phyloP scores from a whole-genome alignment of 2,888 invertebrate species.

The Venusia cambrica region DNA sequence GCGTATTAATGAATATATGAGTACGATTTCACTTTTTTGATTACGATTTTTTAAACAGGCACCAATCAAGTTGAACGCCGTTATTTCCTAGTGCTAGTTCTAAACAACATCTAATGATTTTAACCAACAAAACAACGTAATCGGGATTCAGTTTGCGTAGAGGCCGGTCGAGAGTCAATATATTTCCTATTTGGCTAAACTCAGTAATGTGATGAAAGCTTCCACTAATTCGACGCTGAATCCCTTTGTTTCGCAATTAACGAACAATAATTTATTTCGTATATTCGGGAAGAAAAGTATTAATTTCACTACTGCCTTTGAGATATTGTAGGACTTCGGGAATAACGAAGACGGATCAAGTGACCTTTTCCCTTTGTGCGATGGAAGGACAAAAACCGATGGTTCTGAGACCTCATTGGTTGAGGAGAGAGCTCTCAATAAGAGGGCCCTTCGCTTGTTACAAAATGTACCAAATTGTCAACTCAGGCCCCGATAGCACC shows the following conservation, averaged over 20 bases:
- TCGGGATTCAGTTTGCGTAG: slow-evolving; percentile 10
- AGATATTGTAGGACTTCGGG: slow-evolving; percentile 25
- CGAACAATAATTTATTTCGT: slow-evolving; percentile 30
- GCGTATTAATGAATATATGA: too few species aligned
- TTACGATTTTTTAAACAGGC: too few species aligned
- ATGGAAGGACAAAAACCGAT: slow-evolving; percentile 53
- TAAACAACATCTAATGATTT: too few species aligned
- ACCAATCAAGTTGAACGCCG: too few species aligned
- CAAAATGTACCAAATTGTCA: slow-evolving; percentile 71
- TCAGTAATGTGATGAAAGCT: slow-evolving; percentile 38
- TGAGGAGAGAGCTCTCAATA: slow-evolving; percentile 40
- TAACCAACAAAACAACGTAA: slow-evolving; percentile 1
- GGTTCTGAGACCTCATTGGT: slow-evolving; percentile 54
- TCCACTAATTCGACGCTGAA: slow-evolving; percentile 29
- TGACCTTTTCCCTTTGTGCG: slow-evolving; percentile 54
- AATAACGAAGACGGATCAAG: slow-evolving; percentile 46
- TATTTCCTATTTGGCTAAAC: slow-evolving; percentile 35
- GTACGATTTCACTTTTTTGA: too few species aligned
- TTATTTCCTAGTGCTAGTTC: too few species aligned
- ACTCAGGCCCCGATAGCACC: slow-evolving; percentile 56
- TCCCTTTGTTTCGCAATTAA: slow-evolving; percentile 30
- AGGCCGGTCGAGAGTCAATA: slow-evolving; percentile 7
- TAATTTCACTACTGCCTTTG: slow-evolving; percentile 14
- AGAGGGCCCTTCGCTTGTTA: slow-evolving; percentile 52
- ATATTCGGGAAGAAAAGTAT: slow-evolving; percentile 15